Base-by-base conservation (phyloP, 2,113 vertebrate species). In the Dendropsophus ebraccatus region DNA sequence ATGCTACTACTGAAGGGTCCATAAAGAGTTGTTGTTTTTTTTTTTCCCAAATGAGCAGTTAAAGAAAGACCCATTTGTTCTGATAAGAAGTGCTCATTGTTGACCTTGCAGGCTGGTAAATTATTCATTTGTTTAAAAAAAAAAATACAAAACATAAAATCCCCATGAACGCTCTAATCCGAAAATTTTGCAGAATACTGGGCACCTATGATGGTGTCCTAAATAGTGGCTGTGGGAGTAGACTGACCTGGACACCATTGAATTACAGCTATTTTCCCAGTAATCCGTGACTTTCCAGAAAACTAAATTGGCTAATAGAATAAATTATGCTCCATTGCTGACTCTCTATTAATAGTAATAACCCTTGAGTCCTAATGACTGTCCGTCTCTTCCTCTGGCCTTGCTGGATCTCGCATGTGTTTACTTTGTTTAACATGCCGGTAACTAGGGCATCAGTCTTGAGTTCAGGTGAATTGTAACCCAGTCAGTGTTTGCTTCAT, bases 401-500 rank as follows among this genome's bases (percentile, higher is more conserved):
- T 41, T 60, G 50, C 35, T 75, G 19, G 11, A 23, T 47, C 25
- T 19, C 16, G 25, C 56, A 5, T 60, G 54, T 62, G 54, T 62
- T 45, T 80, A 45, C 54, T 41, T 41, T 58, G 21, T 54, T 62
- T 45, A 60, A 7, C 37, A 41, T 80, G 54, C 54, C 8, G 30
- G 23, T 80, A 62, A 80, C 54, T 62, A 28, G 54, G 77, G 54
- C 77, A 45, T 80, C 77, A 17, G 77, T 45, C 54, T 60, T 60
- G 8, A 58, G 52, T 12, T 58, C 76, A 60, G 76, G 76, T 79
- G 76, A 79, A 79, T 79, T 80, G 77, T 37, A 14, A 35, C 23
- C 52, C 37, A 58, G 37, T 80, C 77, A 35, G 54, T 80, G 77
- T 45, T 60, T 49, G 8, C 32, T 62, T 80, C 77, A 80, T 80